A percentile compares a stretch with the other conserved stretches of the same genome.
These are phyloP conservation scores for Xyrichtys novacula DNA, from an alignment of 2,797 vertebrate genomes.

Conservation along the genomic window DNA sequence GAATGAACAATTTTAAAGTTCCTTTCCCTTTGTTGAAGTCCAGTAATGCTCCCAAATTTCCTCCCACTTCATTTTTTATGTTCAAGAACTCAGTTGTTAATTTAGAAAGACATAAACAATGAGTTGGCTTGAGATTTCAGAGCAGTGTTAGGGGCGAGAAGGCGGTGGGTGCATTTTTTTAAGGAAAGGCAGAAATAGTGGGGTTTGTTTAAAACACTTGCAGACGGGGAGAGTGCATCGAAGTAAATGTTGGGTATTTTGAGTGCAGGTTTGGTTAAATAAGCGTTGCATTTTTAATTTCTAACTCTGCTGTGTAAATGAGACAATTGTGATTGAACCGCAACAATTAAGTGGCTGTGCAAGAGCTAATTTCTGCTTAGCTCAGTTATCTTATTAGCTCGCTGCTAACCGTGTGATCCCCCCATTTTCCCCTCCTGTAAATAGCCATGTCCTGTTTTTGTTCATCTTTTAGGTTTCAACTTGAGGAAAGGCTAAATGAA, in stretches of 20 bases:
- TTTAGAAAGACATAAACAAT: constrained; percentile 8
- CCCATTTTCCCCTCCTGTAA: constrained; percentile 59
- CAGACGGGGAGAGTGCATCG: constrained; percentile 30
- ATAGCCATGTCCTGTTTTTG: constrained; percentile 55
- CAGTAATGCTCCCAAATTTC: constrained; percentile 8
- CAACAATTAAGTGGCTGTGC: constrained; percentile 23
- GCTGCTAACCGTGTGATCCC: constrained; percentile 73
- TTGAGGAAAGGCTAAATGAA: constrained; percentile 73
- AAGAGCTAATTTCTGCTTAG: constrained; percentile 39
- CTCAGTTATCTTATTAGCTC: constrained; percentile 66
- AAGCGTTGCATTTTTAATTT: constrained; percentile 42
- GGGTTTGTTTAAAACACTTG: constrained; percentile 30
- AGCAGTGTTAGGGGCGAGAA: background rate
- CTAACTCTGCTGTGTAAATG: constrained; percentile 29
- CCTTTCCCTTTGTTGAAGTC: constrained; percentile 9
- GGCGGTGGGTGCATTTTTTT: constrained; percentile 5
- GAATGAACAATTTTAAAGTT: constrained; percentile 34
- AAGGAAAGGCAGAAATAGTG: constrained; percentile 14
- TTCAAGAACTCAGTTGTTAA: constrained; percentile 18
- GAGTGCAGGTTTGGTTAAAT: constrained; percentile 38
- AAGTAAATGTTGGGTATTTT: constrained; percentile 20
- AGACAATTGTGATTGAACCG: constrained; percentile 40
- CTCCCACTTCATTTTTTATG: constrained; percentile 33
- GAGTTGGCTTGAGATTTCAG: constrained; percentile 29
- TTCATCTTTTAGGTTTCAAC: constrained; percentile 51